Conservation (phyloP, 2,113 vertebrate species). For the Nicator chloris region DNA sequence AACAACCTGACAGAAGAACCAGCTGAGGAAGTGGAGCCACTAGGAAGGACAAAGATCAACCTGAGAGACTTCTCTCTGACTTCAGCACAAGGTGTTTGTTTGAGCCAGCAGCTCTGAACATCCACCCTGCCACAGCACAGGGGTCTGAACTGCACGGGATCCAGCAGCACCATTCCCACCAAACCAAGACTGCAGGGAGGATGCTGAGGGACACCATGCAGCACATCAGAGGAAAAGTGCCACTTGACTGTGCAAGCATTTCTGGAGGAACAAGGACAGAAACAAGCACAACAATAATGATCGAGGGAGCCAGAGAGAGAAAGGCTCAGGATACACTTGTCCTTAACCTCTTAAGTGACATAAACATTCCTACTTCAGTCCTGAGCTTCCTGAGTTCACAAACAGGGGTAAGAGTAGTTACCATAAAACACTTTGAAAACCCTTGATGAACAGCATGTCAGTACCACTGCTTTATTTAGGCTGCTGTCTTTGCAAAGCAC, state of each 20-base stretch:
- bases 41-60: not conserved
- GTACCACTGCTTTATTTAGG: not conserved
- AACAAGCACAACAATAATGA: not conserved
- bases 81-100: not conserved
- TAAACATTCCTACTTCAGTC: not conserved
- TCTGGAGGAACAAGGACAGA: not conserved
- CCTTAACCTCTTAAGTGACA: not conserved
- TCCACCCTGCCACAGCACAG: not conserved
- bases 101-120: not conserved
- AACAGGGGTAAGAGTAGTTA: not conserved
- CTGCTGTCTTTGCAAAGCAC: not conserved
- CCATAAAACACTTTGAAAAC: not conserved
- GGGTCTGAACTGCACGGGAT: rapidly evolving
- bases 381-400: not conserved
- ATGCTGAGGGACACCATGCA: not conserved
- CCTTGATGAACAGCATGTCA: not conserved
- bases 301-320: not conserved
- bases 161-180: not conserved
- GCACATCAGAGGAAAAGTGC: not conserved
- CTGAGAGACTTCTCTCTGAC: not conserved
- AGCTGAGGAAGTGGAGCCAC: not conserved
- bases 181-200: not conserved
- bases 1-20: not conserved
- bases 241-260: not conserved
- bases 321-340: not conserved